These are phyloP conservation scores for Erebia epiphron DNA, from an alignment of 2,888 invertebrate genomes.

Conservation along the genomic window DNA sequence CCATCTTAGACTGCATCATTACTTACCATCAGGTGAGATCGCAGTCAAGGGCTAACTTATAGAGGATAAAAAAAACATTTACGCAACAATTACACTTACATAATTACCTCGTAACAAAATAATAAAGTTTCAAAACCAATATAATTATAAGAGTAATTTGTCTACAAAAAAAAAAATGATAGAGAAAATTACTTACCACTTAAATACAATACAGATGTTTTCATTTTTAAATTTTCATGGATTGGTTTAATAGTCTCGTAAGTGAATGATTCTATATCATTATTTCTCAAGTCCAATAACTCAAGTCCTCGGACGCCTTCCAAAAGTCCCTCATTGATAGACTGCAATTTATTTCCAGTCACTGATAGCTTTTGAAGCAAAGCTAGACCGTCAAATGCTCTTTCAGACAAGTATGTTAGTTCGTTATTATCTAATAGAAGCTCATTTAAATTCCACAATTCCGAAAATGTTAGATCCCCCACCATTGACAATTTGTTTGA, in stretches of 20 bases:
- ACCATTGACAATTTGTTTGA: slow-evolving; percentile 90
- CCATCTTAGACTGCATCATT: too few relatives aligned
- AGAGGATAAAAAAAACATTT: too few relatives aligned
- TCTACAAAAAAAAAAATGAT: not conserved
- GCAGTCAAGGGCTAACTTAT: too few relatives aligned
- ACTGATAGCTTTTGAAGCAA: slow-evolving; percentile 88
- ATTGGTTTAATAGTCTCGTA: slow-evolving; percentile 90
- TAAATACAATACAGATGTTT: slow-evolving; percentile 72
- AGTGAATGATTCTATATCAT: slow-evolving; percentile 89
- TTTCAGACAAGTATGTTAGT: slow-evolving; percentile 88
- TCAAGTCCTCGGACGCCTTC: slow-evolving; percentile 88
- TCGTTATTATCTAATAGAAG: slow-evolving; percentile 87
- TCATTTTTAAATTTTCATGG: slow-evolving; percentile 87
- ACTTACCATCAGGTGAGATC: too few relatives aligned
- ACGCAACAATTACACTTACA: too few relatives aligned
- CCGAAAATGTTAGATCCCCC: slow-evolving; percentile 90
- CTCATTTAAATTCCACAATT: slow-evolving; percentile 88
- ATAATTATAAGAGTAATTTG: not conserved
- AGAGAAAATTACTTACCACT: slow-evolving; percentile 62
- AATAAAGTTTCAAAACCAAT: not conserved
- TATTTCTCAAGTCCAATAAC: slow-evolving; percentile 90
- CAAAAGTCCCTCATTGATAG: slow-evolving; percentile 88
- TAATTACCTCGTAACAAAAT: not conserved
- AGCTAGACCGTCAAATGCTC: slow-evolving; percentile 89
- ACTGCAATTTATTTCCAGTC: slow-evolving; percentile 89